Evolutionary conservation across 2,888 invertebrate species (phyloP), one percentile per base, ranked within the genome.

Genomic region (Drosophila kuntzei): DNA sequence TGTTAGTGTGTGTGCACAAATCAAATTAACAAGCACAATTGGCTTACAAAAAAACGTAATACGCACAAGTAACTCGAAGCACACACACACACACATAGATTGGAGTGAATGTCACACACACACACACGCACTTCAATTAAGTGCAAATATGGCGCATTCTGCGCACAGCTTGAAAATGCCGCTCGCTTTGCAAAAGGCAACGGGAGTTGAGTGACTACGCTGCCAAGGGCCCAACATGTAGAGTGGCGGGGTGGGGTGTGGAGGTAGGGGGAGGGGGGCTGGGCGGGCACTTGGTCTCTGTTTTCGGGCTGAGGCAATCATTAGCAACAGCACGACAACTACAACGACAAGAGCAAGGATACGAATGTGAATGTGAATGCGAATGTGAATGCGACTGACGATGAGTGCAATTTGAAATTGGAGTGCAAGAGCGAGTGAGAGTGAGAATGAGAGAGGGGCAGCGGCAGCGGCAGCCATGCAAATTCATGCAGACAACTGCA

Each of bases 11-110:
- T 79, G 64, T 82, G 64, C 54, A 54, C 77, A 84, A 89, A 90
- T 87, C 73, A 87, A 87, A 90, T 90, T 87, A 86, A 85, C 87
- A 89, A 82, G 83, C 83, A 90, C 90, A 90, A 84, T 84, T 84
- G 83, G 83, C 83, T 84, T 71, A 53, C 64, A 72, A 68, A 70
- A 71, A 54, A 68, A 58, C 58, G 76, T 70, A 74, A 70, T 70
- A 79, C 87, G 73, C 68, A 67, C 76, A 81, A 87, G 87, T 76
- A 76, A 71, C 72, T 62, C 53, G 64, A 82, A 61, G 53, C 50
- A 63, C 65, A 63, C 57, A 44, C 43, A 32, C 51, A 59, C 54
- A 32, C 58, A 74, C 14, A 36, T 68, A 47, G 49, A 54, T 47
- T 41, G 29, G 53, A 44, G 41, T 39, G 57, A 65, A 51, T 51